Base-by-base conservation (phyloP, 2,797 vertebrate genomes). In the Acrocephalus scirpaceus region DNA sequence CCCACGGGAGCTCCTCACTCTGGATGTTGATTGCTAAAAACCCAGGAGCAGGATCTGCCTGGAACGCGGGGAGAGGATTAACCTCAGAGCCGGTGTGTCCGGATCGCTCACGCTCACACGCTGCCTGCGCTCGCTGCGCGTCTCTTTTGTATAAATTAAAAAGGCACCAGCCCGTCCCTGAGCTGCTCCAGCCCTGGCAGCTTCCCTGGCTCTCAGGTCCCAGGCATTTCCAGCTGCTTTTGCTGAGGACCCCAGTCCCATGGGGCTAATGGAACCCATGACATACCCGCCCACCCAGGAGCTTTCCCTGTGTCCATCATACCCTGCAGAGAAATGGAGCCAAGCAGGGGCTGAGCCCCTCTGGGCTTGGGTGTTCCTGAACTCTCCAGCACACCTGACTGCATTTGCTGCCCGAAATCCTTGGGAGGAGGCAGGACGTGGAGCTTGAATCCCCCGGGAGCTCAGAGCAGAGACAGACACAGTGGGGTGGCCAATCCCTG, bases 401-500 rank as follows among this genome's bases (percentile, higher is more conserved):
- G 13, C 25, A 22, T 82, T 45, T 66, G 23, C 34, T 74, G 29
- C 45, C 26, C 2, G 3, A 5, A 0, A 4, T 5, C 57, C 50
- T 50, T 27, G 3, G 1, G 58, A 32, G 40, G 51, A 80, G 51
- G 30, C 61, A 48, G 19, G 42, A 44, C 2, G 1, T 5, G n/a
- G 38, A 16, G 22, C n/a, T 9, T 5, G 13, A 11, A 14, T 11
- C 4, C 13, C 9, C 44, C 0, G 0, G 7, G 56, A 69, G 23
- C 51, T 53, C 66, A 21, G 78, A 48, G 25, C 21, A 44, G 50
- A 34, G 11, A 20, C 29, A 20, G 57, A 10, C 5, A 6, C 38
- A 34, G 23, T 4, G 36, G 50, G 30, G 6, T 54, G 10, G 6
- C 23, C 0, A 0, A 40, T 38, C 9, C 16, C 44, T 1, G 0